phyloP scores from a whole-genome alignment of 2,888 invertebrate species.

The Platypus cylindrus region DNA sequence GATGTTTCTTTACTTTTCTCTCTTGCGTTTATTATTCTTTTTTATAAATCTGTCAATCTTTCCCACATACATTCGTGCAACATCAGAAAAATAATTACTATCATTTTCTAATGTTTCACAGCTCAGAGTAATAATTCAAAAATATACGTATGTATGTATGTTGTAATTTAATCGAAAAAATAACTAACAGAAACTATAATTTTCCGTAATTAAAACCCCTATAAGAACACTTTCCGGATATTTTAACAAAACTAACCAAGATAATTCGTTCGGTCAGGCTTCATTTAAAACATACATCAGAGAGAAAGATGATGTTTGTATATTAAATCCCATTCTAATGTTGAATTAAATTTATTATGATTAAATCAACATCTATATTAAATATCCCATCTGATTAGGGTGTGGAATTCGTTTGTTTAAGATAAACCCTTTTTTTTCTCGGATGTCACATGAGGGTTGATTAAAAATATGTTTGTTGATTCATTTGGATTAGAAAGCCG shows the following conservation, averaged over 20 bases:
- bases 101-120: too few species aligned
- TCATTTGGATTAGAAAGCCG: too few species aligned
- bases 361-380: slow-evolving; percentile 12
- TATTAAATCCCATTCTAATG: slow-evolving; percentile 7
- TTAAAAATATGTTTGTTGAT: too few species aligned
- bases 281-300: slow-evolving; percentile 7
- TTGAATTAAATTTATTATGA: slow-evolving; percentile 10
- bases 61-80: too few species aligned
- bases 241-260: slow-evolving; percentile 7
- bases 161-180: slow-evolving; percentile 3
- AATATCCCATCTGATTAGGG: background rate
- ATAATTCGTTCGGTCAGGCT: slow-evolving; percentile 14
- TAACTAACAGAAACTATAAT: slow-evolving; percentile 2
- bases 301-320: too few species aligned
- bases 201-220: slow-evolving; percentile 8
- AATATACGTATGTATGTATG: background rate
- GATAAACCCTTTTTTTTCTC: slow-evolving; percentile 11
- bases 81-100: too few species aligned
- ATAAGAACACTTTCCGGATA: slow-evolving; percentile 7
- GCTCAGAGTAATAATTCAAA: too few species aligned
- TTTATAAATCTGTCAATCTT: too few species aligned
- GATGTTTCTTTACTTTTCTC: too few species aligned
- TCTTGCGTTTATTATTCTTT: background rate
- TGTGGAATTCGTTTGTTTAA: slow-evolving; percentile 5
- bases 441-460: slow-evolving; percentile 8